Evolutionary conservation across 2,113 vertebrate genomes (phyloP).

Genomic region (Notothenia rossii): DNA sequence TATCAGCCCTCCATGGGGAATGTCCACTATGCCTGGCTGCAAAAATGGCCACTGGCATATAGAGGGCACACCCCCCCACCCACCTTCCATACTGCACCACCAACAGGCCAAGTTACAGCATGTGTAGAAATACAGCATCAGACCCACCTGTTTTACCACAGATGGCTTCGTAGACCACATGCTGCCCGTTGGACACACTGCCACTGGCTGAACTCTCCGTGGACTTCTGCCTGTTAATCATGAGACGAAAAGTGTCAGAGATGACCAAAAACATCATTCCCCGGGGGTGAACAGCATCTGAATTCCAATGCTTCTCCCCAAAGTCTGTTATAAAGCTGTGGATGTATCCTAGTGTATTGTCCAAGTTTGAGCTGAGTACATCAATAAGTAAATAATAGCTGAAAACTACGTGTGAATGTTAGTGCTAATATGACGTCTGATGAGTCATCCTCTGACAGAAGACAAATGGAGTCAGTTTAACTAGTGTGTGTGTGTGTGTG

Average conservation of each 20-base stretch:
- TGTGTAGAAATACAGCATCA: slow-evolving; percentile 42
- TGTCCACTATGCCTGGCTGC: slow-evolving; percentile 74
- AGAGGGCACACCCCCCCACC: slow-evolving; percentile 33
- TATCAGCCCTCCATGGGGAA: slow-evolving; percentile 70
- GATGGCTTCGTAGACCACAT: slow-evolving; percentile 75
- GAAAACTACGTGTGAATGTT: slow-evolving; percentile 2
- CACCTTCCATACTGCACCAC: slow-evolving; percentile 1
- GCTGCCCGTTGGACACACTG: slow-evolving; percentile 61
- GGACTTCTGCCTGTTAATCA: slow-evolving; percentile 77
- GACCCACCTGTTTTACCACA: slow-evolving; percentile 81
- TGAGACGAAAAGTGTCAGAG: slow-evolving; percentile 49
- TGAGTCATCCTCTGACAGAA: slow-evolving; percentile 21
- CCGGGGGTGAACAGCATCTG: slow-evolving; percentile 3
- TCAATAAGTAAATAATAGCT: slow-evolving; percentile 14
- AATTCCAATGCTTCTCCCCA: slow-evolving; percentile 7
- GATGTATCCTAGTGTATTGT: background rate
- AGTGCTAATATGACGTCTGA: background rate
- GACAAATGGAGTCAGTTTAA: slow-evolving; percentile 23
- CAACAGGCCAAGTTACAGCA: slow-evolving; percentile 24
- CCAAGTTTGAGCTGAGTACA: slow-evolving; percentile 10
- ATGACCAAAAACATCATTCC: slow-evolving; percentile 33
- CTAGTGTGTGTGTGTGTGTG: slow-evolving; percentile 6
- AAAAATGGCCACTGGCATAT: slow-evolving; percentile 55
- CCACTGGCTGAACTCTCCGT: slow-evolving; percentile 65
- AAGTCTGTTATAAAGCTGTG: background rate